A percentile compares a stretch with the other conserved stretches of the same genome.
Conservation (phyloP, 2,113 vertebrate species). For the Baryphthengus martii region DNA sequence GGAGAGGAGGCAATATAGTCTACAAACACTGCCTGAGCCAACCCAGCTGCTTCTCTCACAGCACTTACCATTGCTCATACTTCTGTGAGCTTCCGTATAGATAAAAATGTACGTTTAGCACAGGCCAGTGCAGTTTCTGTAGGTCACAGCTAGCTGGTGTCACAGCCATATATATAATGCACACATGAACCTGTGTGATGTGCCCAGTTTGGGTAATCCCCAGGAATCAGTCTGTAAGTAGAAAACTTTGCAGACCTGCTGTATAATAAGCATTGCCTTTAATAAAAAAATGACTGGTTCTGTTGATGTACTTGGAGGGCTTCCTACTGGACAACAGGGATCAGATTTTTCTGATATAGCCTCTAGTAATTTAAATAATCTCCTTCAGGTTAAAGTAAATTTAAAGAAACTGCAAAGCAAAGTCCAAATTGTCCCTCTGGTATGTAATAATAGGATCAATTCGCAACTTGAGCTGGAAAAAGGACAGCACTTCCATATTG, state of each 20-base stretch:
- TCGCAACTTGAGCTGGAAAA: background rate
- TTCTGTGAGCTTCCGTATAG: background rate
- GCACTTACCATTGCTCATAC: background rate
- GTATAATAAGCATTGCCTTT: background rate
- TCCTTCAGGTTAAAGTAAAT: background rate
- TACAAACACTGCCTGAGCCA: background rate
- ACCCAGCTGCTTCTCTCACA: background rate
- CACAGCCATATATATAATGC: accelerated
- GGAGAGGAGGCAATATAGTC: background rate
- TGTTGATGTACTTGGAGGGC: background rate
- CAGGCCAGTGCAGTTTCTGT: background rate
- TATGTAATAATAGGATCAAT: background rate
- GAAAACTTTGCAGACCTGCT: background rate
- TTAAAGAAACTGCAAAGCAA: background rate
- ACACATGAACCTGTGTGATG: background rate
- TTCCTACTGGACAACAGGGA: background rate
- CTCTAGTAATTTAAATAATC: background rate
- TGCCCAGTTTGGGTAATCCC: background rate
- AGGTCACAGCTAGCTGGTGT: background rate
- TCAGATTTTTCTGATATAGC: background rate
- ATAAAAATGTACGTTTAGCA: background rate
- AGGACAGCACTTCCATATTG: background rate
- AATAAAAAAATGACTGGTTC: background rate
- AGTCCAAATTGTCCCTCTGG: background rate
- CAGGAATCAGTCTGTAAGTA: background rate